These are phyloP conservation scores for Cheilosia impressa DNA, from an alignment of 2,888 invertebrate species.

Conservation along the genomic window DNA sequence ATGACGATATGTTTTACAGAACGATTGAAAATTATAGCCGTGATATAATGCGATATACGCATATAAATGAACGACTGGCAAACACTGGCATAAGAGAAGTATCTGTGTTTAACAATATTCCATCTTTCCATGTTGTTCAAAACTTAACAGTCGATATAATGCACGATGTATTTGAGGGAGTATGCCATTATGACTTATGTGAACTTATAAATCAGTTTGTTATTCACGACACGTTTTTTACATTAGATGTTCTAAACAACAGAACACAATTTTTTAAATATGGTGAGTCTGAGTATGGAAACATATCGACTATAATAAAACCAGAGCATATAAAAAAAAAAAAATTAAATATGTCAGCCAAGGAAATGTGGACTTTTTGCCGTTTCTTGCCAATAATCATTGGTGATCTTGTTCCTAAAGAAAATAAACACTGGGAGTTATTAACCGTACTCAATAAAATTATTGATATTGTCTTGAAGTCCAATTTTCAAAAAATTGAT, in stretches of 20 bases:
- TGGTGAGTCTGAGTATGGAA: constrained; percentile 20
- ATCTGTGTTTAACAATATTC: not conserved
- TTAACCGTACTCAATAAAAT: constrained; percentile 7
- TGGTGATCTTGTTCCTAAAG: constrained; percentile 15
- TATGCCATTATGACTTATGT: constrained; percentile 2
- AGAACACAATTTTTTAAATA: not conserved
- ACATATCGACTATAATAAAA: constrained; percentile 5
- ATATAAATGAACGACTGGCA: too few relatives aligned
- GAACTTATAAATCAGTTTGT: constrained; percentile 7
- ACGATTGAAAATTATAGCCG: not conserved
- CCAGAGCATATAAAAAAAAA: constrained; percentile 26
- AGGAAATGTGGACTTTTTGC: constrained; percentile 30
- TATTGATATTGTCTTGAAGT: constrained; percentile 16
- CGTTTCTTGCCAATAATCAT: constrained; percentile 26
- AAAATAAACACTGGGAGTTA: constrained; percentile 2
- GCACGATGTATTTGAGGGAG: constrained; percentile 2
- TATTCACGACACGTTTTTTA: not conserved
- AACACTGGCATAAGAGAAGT: constrained; percentile 2
- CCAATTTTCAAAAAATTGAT: constrained; percentile 24
- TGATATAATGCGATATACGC: too few relatives aligned
- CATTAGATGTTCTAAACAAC: constrained; percentile 5
- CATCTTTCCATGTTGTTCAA: not conserved
- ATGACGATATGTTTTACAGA: constrained; percentile 11
- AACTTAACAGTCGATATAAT: not conserved
- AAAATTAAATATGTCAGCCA: constrained; percentile 36